A percentile compares a stretch with the other conserved stretches of the same genome.
phyloP scores from a whole-genome alignment of 1,140 invertebrate genomes.

The Ganaspis sp. region DNA sequence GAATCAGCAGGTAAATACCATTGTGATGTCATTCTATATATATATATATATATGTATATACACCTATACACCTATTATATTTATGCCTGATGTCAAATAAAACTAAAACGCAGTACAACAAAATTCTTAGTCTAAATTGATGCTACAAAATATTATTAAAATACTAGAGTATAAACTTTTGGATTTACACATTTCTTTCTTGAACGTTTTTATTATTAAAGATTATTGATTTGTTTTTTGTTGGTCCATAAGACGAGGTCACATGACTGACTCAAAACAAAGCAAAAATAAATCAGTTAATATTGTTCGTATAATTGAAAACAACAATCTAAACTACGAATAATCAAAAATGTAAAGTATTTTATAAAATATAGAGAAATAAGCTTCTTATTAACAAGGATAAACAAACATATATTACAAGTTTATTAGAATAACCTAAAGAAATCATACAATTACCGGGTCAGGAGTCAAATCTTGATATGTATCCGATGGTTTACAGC shows the following conservation, averaged over 20 bases:
- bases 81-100: no score
- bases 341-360: not conserved
- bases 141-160: not conserved
- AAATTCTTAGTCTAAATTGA: not conserved
- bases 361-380: not conserved
- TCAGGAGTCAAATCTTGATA: slow-evolving; percentile 64
- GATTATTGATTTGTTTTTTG: slow-evolving; percentile 17
- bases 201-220: not conserved
- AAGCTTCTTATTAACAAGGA: not conserved
- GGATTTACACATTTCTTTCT: not conserved
- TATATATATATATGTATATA: no score
- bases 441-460: slow-evolving; percentile 49
- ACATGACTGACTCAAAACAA: slow-evolving; percentile 4
- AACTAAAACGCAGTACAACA: not conserved
- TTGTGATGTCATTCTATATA: no score
- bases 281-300: not conserved
- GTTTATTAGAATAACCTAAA: slow-evolving; percentile 27
- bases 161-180: not conserved
- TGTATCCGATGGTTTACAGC: slow-evolving; percentile 56
- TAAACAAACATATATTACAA: not conserved
- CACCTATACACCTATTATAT: no score
- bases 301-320: not conserved
- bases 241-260: not conserved
- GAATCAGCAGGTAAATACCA: no score
- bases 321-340: not conserved